Percentiles rank a stretch among this genome's conserved stretches.
Evolutionary conservation across 2,113 vertebrate genomes (phyloP).

Genomic region (Gila orcuttii): DNA sequence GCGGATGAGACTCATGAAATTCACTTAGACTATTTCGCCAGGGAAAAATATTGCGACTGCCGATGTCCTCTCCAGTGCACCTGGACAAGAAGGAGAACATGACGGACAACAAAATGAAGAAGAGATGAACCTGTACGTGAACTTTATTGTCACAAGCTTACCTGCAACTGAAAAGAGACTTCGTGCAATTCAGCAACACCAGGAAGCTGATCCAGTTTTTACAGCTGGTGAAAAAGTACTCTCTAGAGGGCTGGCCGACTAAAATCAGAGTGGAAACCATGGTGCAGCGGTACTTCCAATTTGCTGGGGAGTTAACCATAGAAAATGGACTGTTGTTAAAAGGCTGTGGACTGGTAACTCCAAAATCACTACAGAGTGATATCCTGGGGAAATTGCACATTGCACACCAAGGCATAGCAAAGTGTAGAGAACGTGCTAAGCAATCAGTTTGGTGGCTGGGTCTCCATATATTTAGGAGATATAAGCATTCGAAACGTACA

Average conservation of each 20-base stretch:
- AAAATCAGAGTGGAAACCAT: neutral
- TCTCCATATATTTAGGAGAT: neutral
- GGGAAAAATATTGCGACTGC: neutral
- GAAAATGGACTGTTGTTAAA: neutral
- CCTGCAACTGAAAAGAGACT: neutral
- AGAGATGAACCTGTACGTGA: neutral
- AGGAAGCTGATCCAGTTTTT: conserved; percentile 1
- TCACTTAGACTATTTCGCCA: neutral
- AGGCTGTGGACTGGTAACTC: neutral
- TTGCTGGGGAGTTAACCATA: neutral
- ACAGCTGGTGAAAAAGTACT: conserved; percentile 14
- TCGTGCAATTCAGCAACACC: neutral
- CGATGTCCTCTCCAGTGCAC: neutral
- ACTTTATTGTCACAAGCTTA: neutral
- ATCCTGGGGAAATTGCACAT: neutral
- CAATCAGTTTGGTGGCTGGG: conserved; percentile 42
- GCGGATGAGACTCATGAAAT: neutral
- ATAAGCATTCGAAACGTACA: too few relatives aligned
- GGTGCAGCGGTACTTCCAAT: neutral
- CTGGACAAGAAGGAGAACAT: neutral
- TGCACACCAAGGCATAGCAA: conserved; percentile 32
- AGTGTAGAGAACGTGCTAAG: conserved; percentile 17
- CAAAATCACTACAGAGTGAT: neutral
- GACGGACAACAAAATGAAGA: neutral
- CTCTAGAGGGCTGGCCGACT: neutral